A percentile compares a stretch with the other conserved stretches of the same genome.
These are phyloP conservation scores for Percina caprodes DNA, from an alignment of 2,113 vertebrate species.

Conservation along the genomic window DNA sequence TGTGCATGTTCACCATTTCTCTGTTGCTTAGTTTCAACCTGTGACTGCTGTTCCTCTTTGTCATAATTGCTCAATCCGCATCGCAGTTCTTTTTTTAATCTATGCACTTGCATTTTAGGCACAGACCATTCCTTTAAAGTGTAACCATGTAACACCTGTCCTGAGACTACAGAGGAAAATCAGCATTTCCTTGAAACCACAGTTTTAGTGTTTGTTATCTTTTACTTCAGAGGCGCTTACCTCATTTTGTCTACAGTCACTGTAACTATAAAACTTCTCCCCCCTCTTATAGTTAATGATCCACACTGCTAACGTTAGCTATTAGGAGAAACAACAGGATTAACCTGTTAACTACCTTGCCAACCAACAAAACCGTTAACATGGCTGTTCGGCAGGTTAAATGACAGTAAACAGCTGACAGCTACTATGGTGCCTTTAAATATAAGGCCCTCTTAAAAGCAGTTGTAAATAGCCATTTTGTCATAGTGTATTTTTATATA, in stretches of 20 bases:
- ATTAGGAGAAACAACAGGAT: no score
- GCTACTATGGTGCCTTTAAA: not conserved
- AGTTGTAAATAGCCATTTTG: no score
- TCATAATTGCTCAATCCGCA: not conserved
- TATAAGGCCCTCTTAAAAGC: no score
- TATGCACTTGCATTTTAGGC: not conserved
- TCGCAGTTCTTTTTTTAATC: not conserved
- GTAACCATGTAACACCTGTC: not conserved
- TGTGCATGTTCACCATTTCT: constrained; percentile 11
- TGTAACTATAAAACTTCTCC: not conserved
- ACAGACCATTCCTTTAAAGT: not conserved
- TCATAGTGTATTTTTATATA: no score
- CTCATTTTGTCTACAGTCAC: no score
- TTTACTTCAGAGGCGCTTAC: no score
- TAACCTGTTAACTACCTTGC: not conserved
- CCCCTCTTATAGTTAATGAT: no score
- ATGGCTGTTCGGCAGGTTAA: not conserved
- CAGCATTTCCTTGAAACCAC: not conserved
- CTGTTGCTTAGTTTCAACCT: constrained; percentile 8
- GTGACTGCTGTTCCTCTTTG: constrained; percentile 45
- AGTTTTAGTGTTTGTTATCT: no score
- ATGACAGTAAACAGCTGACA: not conserved
- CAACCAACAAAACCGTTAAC: not conserved
- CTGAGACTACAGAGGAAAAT: not conserved
- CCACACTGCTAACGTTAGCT: no score